Evolutionary conservation across 2,888 invertebrate species (phyloP), one percentile per base, ranked within the genome.

Genomic region (Prenolepis imparis): DNA sequence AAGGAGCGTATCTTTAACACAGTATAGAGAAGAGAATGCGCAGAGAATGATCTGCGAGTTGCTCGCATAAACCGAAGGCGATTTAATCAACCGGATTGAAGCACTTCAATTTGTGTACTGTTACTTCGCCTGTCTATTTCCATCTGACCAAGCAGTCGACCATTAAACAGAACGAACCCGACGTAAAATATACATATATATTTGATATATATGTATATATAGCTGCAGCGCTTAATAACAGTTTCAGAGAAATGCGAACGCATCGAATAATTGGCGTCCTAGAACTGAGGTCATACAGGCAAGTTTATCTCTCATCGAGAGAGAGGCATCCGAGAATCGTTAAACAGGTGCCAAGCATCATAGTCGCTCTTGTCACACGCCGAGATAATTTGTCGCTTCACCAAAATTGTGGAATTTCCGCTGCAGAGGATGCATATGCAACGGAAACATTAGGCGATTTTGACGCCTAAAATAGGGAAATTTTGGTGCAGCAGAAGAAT

Each of bases 51-150:
- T 24, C 55, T 57, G 4, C 21, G 59, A 15, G n/a, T 44, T 21
- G 70, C 57, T 55, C 64, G 68, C 73, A 68, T 67, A 87, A 86
- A 84, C 82, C 86, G 86, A 90, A 70, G 18, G 84, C 90, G 83
- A 89, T 90, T 90, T 89, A 90, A 90, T 90, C 90, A 90, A 85
- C 67, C 74, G 81, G 85, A 90, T 90, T 89, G 90, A 89, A 80
- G 85, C 81, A 81, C 82, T 90, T 87, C 87, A 86, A 85, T 88
- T 88, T 85, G 68, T 80, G 72, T 5, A 28, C 64, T 57, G 72
- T 48, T 48, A n/a, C 61, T 72, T 73, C 73, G 48, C 48, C 32
- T 18, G 24, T 66, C 72, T 28, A 21, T 52, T 24, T 52, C 36
- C 3, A 15, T 44, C 21, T 81, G 18, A 39, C 52, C 52, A 15